Evolutionary conservation across 1,140 invertebrate genomes (phyloP), one percentile per base, ranked within the genome.

Genomic region (Sesamia nonagrioides): DNA sequence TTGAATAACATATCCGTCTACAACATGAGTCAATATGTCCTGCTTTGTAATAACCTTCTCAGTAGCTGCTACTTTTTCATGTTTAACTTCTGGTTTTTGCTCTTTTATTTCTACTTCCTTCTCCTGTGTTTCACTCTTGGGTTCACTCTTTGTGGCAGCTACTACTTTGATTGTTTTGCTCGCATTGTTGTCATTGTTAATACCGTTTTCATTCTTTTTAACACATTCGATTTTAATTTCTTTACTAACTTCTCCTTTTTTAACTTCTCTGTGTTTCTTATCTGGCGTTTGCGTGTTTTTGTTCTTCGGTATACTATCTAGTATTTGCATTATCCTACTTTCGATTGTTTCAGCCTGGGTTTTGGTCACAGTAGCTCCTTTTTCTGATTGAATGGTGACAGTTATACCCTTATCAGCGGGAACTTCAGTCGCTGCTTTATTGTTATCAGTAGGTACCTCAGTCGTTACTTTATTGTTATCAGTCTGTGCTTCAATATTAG

Each of bases 1-100:
- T 68, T 94, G 93, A 60, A 94, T 94, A 9, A 94, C 92, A 69
- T 90, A 92, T 11, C 93, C 93, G 52, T 93, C 93, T 11, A 94
- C 78, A 6, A 94, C 93, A 60, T 94, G 93, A 1, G 93, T 94
- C 6, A 94, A 74, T 13, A 94, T 90, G 3, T 90, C 86, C 61
- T 89, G 83, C 78, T 89, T 90, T 4, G 86, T 72, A 27, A 80
- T 81, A 21, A 79, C 80, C 37, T 42, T 78, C 11, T 61, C 76
- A 58, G 18, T 7, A 7, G 35, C 27, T 21, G 71, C 42, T 6
- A 33, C 6, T 52, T 69, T 68, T 13, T 77, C 60, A 48, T 42
- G 50, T 52, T 77, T 72, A 5, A 40, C 42, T 18, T 60, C 2
- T 33, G 13, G 8, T 33, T 48, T 33, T 48, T 33, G 11, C 13